Percentiles rank a stretch among this genome's conserved stretches.
phyloP scores from a whole-genome alignment of 1,140 invertebrate species.

The Hestina assimilis region DNA sequence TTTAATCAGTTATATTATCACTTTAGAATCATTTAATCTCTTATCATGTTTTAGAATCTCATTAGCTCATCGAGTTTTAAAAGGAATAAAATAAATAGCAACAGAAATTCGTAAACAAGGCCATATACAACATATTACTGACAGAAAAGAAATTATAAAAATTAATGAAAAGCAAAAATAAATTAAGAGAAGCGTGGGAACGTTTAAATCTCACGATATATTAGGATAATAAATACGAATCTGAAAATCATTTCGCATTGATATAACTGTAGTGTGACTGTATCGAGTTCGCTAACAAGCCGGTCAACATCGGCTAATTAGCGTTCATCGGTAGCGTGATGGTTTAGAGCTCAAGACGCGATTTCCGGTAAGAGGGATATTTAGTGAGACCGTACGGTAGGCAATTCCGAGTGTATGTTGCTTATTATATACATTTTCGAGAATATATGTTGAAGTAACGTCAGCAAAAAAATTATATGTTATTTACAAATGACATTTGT shows the following conservation, averaged over 20 bases:
- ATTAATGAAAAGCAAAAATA: background rate
- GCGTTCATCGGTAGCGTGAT: constrained; percentile 2
- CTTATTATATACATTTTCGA: too few relatives aligned
- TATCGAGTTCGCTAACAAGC: constrained; percentile 2
- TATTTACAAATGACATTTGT: too few relatives aligned
- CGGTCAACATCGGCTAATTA: constrained; percentile 6
- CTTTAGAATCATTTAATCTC: too few relatives aligned
- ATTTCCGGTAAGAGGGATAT: constrained; percentile 4
- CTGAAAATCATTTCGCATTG: constrained; percentile 4
- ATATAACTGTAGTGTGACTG: constrained; percentile 3
- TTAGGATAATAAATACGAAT: too few relatives aligned
- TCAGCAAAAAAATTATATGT: too few relatives aligned
- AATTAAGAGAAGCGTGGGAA: constrained; percentile 9
- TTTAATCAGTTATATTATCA: too few relatives aligned
- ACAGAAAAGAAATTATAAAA: background rate
- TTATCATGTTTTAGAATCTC: too few relatives aligned
- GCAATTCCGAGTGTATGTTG: background rate
- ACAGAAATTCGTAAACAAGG: background rate
- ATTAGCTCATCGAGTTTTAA: too few relatives aligned
- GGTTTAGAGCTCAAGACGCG: constrained; percentile 3
- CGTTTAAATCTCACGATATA: too few relatives aligned
- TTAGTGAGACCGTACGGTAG: constrained; percentile 2
- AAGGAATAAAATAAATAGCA: too few relatives aligned
- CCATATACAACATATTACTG: background rate
- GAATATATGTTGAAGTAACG: too few relatives aligned